These are phyloP conservation scores for Vannuccia rotundouncinata DNA, from an alignment of 2,888 invertebrate species.

Conservation along the genomic window DNA sequence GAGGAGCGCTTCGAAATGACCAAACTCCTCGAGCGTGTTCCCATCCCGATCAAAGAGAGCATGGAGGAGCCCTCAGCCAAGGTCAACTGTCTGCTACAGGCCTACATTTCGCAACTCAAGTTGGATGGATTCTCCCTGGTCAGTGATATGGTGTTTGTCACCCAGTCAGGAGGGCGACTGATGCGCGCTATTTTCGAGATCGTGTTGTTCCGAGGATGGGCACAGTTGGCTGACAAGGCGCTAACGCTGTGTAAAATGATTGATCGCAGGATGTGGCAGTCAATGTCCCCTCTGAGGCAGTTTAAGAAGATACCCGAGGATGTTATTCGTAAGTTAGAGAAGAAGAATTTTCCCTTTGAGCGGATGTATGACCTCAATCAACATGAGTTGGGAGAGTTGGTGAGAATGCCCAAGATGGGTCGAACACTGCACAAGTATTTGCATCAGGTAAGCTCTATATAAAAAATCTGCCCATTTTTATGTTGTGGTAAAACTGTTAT, in stretches of 20 bases:
- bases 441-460: constrained; percentile 73
- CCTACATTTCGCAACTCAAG: constrained; percentile 94
- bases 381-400: constrained; percentile 89
- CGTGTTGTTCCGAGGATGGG: constrained; percentile 84
- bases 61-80: constrained; percentile 97
- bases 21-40: constrained; percentile 88
- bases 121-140: constrained; percentile 95
- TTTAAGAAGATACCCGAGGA: constrained; percentile 95
- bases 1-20: constrained; percentile 94
- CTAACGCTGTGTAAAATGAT: constrained; percentile 96
- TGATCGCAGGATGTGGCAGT: constrained; percentile 97
- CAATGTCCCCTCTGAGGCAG: constrained; percentile 93
- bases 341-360: constrained; percentile 67
- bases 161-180: constrained; percentile 87
- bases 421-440: constrained; percentile 88
- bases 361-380: constrained; percentile 88
- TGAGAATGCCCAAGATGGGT: constrained; percentile 81
- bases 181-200: constrained; percentile 96
- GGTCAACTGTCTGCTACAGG: constrained; percentile 67
- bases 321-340: constrained; percentile 76
- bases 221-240: constrained; percentile 89
- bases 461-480: too few relatives aligned
- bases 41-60: constrained; percentile 95
- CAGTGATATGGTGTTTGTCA: constrained; percentile 98
- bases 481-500: too few relatives aligned